phyloP scores from a whole-genome alignment of 2,113 vertebrate species.

The Nestor notabilis region DNA sequence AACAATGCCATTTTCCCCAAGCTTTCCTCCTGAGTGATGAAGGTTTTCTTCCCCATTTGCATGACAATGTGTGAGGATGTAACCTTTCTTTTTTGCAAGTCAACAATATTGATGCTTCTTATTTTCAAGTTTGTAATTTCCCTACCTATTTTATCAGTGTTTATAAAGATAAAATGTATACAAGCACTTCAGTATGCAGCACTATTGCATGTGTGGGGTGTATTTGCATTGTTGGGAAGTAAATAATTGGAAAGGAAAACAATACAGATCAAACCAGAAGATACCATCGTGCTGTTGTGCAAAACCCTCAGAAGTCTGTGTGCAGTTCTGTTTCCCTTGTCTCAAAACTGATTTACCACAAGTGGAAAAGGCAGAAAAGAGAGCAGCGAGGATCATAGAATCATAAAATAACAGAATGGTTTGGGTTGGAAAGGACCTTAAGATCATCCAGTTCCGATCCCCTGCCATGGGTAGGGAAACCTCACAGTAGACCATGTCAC shows the following conservation, averaged over 20 bases:
- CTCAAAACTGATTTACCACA: not conserved
- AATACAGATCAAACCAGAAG: not conserved
- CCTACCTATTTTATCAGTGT: not conserved
- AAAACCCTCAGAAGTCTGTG: not conserved
- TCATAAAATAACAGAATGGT: not conserved
- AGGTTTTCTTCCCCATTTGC: constrained; percentile 18
- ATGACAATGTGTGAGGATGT: not conserved
- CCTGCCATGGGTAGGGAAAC: not conserved
- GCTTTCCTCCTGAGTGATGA: not conserved
- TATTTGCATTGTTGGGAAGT: not conserved
- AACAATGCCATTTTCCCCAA: not conserved
- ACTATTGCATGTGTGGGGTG: not conserved
- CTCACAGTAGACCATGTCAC: fast-evolving
- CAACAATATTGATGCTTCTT: constrained; percentile 21
- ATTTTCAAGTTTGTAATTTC: constrained; percentile 40
- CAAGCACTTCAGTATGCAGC: not conserved
- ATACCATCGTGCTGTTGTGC: not conserved
- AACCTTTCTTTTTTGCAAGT: not conserved
- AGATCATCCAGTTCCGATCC: not conserved
- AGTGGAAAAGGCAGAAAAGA: not conserved
- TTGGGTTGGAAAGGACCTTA: not conserved
- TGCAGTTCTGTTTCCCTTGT: not conserved
- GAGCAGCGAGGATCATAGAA: not conserved
- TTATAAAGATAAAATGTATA: constrained; percentile 14
- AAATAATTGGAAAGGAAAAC: not conserved